A percentile compares a stretch with the other conserved stretches of the same genome.
Evolutionary conservation across 2,888 invertebrate genomes (phyloP).

Genomic region (Trichacis sp.): DNA sequence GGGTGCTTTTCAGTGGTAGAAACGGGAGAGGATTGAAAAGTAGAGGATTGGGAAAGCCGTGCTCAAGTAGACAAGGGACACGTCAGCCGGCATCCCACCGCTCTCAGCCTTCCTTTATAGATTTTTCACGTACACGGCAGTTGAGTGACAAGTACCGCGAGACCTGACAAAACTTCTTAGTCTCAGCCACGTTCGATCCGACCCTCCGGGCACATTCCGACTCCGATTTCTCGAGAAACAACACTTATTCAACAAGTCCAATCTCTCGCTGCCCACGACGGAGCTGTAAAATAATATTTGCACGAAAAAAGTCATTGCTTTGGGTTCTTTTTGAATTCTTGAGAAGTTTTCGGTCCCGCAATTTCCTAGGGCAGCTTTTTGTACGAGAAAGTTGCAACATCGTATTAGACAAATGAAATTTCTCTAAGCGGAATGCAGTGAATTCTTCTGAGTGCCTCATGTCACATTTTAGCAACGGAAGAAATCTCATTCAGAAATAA

Average conservation of each 20-base stretch:
- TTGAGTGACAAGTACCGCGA: conserved; percentile 60
- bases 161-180: conserved; percentile 30
- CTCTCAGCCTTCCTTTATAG: conserved; percentile 65
- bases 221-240: conserved; percentile 10
- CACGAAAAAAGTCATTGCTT: not conserved
- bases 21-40: conserved; percentile 56
- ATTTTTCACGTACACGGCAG: conserved; percentile 67
- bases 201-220: conserved; percentile 21
- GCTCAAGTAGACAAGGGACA: conserved; percentile 68
- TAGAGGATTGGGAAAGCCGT: conserved; percentile 64
- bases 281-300: conserved; percentile 11
- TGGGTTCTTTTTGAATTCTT: no score
- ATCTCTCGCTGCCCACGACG: conserved; percentile 8
- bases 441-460: no score
- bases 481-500: no score
- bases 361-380: no score
- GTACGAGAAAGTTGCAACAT: no score
- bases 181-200: conserved; percentile 29
- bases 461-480: no score
- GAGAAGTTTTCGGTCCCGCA: no score
- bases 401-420: no score
- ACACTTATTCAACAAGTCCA: not conserved
- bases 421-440: no score
- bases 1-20: conserved; percentile 33
- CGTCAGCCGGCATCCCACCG: conserved; percentile 58